phyloP scores from a whole-genome alignment of 2,113 vertebrate species.

The Accipiter cooperii region DNA sequence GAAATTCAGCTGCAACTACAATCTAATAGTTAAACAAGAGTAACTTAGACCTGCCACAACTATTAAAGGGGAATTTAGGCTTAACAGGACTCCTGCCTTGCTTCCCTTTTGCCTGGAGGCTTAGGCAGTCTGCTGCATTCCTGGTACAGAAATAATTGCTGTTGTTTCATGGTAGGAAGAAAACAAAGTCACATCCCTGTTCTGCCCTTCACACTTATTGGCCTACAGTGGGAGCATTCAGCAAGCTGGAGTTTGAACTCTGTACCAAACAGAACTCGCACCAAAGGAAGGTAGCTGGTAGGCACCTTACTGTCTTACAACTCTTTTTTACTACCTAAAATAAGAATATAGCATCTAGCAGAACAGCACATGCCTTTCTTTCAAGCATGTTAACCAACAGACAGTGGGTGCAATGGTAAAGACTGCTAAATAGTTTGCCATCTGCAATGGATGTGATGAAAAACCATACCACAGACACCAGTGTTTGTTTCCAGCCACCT shows the following conservation, averaged over 20 bases:
- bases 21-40: background rate
- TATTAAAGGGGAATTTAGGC: background rate
- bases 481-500: background rate
- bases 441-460: background rate
- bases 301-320: background rate
- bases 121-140: background rate
- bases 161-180: background rate
- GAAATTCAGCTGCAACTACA: background rate
- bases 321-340: background rate
- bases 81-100: background rate
- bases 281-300: background rate
- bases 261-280: background rate
- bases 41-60: background rate
- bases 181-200: background rate
- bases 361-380: background rate
- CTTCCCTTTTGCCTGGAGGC: background rate
- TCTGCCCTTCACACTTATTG: background rate
- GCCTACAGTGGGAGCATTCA: background rate
- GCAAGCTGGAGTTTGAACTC: background rate
- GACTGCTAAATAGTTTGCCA: background rate
- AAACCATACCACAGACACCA: background rate
- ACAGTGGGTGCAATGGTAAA: background rate
- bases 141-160: background rate
- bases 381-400: background rate
- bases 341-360: background rate